Percentiles rank a stretch among this genome's conserved stretches.
Evolutionary conservation across 2,113 vertebrate species (phyloP).

Genomic region (Isichthys henryi): DNA sequence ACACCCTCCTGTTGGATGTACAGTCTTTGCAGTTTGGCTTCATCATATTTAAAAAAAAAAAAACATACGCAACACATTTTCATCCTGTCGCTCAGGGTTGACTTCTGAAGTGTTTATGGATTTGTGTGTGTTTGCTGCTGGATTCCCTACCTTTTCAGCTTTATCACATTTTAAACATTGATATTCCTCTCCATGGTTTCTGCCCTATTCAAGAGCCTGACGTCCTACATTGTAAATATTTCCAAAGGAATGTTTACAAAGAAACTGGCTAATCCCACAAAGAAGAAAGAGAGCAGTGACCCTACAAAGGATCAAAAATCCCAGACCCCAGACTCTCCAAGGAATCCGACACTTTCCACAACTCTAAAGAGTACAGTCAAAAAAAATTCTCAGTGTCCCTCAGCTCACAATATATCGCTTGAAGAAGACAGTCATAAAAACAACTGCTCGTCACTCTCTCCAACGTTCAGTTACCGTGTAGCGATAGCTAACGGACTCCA

Average conservation of each 20-base stretch:
- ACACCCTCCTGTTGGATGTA: constrained; percentile 36
- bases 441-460: constrained; percentile 89
- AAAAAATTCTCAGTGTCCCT: constrained; percentile 85
- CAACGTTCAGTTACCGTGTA: constrained; percentile 93
- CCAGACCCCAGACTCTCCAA: constrained; percentile 59
- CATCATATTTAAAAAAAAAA: constrained; percentile 21
- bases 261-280: constrained; percentile 87
- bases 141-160: constrained; percentile 39
- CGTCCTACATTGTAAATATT: constrained; percentile 84
- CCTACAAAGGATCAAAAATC: constrained; percentile 76
- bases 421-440: constrained; percentile 73
- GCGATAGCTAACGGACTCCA: constrained; percentile 93
- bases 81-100: constrained; percentile 33
- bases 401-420: constrained; percentile 75
- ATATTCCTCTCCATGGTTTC: constrained; percentile 86
- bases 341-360: constrained; percentile 76
- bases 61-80: constrained; percentile 19
- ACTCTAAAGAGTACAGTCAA: constrained; percentile 88
- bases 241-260: constrained; percentile 99
- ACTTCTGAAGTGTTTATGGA: constrained; percentile 29
- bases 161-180: constrained; percentile 48
- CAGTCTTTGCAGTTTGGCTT: constrained; percentile 27
- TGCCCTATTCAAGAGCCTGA: constrained; percentile 79
- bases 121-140: constrained; percentile 33
- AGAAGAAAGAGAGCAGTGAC: constrained; percentile 81